Base-by-base conservation (phyloP, 2,113 vertebrate species). In the Vanacampus margaritifer region DNA sequence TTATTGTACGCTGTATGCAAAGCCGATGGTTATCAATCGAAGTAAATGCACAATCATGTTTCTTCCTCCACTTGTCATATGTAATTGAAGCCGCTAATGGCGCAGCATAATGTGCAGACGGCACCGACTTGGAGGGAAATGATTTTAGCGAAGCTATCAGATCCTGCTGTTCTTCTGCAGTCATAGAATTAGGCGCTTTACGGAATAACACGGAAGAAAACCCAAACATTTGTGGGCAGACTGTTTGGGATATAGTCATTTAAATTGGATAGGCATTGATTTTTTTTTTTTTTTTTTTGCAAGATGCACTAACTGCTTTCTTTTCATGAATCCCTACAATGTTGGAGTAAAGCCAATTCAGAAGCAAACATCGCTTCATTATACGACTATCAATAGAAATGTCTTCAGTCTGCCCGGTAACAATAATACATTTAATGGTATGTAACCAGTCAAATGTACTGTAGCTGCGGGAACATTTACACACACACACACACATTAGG, bases 181-280 rank as follows among this genome's bases (percentile, higher is more conserved):
- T 24, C 58, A 39, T 16, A 37, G 19, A 46, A 43, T 19, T 28
- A 0, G 14, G 35, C 56, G 36, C 0, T 57, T 48, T 72, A 16
- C 51, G 61, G 26, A 57, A 60, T 70, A 71, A 71, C 71, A 56
- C 46, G 32, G 19, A 67, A 35, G 12, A 24, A 54, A 64, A 43
- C 39, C 32, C 9, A 43, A 36, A 19, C 19, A 8, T 48, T 53
- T 13, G 51, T 41, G 32, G 60, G 19, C 9, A 1, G 60, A 32
- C 51, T 64, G 17, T 75, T 71, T 66, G 23, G 16, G 71, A 67
- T 58, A 23, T 61, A 45, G 62, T 57, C 35, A 69, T 64, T 75
- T 37, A 23, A 66, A 69, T 75, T 14, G 24, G 48, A 65, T 68
- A 72, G 14, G 36, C 46, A 65, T 70, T 37, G 71, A 69, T 81